Conservation (phyloP, 2,888 invertebrate genomes). For the Acleris holmiana region DNA sequence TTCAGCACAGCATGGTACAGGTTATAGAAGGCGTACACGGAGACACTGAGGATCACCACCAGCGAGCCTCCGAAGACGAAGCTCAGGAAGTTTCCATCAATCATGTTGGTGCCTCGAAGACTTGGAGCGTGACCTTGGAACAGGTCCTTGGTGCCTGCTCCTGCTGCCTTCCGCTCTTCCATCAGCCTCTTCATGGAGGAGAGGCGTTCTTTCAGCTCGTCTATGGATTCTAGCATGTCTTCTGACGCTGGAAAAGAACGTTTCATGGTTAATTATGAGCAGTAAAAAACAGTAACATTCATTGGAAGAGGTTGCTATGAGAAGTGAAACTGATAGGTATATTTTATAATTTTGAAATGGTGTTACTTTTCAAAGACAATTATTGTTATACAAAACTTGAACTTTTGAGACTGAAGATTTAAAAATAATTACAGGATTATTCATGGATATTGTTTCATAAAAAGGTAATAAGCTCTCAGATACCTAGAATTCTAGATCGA, state of each 20-base stretch:
- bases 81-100: conserved; percentile 92
- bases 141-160: conserved; percentile 75
- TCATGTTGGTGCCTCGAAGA: conserved; percentile 86
- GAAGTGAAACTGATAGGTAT: too few relatives aligned
- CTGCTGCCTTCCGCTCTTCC: conserved; percentile 87
- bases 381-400: too few relatives aligned
- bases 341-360: too few relatives aligned
- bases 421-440: too few relatives aligned
- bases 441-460: too few relatives aligned
- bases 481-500: too few relatives aligned
- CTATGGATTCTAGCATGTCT: conserved; percentile 88
- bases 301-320: too few relatives aligned
- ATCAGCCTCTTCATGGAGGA: conserved; percentile 92
- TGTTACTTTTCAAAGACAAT: too few relatives aligned
- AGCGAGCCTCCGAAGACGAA: conserved; percentile 92
- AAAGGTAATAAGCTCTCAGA: too few relatives aligned
- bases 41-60: conserved; percentile 91
- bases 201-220: conserved; percentile 90
- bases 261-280: background rate
- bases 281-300: background rate
- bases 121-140: conserved; percentile 77
- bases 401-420: too few relatives aligned
- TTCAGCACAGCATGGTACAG: conserved; percentile 91
- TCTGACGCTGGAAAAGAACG: conserved; percentile 61
- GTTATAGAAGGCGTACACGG: conserved; percentile 93